Evolutionary conservation across 2,113 vertebrate species (phyloP).

Genomic region (Eira barbara): DNA sequence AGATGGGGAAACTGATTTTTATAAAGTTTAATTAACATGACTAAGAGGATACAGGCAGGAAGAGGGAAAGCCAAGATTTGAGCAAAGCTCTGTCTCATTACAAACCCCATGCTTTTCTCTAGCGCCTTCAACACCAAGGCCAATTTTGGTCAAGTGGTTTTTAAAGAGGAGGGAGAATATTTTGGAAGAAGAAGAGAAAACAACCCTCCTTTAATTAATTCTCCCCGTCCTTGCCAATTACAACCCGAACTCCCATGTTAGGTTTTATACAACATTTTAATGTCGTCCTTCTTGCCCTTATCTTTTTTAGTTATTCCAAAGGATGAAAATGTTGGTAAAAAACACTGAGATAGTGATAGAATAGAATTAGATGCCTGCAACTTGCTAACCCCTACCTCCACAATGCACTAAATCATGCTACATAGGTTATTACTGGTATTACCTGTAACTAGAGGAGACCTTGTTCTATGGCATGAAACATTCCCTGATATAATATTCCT

Average conservation of each 20-base stretch:
- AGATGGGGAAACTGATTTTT: background rate
- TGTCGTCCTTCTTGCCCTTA: background rate
- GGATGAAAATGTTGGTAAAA: background rate
- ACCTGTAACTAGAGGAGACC: background rate
- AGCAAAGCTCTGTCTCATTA: background rate
- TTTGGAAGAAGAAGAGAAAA: background rate
- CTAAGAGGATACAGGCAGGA: background rate
- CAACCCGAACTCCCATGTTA: background rate
- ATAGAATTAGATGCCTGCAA: background rate
- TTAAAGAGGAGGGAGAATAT: background rate
- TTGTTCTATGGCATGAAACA: background rate
- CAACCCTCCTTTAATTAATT: background rate
- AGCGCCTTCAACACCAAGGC: background rate
- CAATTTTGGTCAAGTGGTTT: background rate
- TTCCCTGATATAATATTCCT: background rate
- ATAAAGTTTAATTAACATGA: background rate
- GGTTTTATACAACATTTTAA: background rate
- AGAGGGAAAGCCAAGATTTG: background rate
- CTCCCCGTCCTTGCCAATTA: background rate
- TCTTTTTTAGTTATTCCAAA: conserved; percentile 19
- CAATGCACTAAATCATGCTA: background rate
- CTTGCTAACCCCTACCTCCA: background rate
- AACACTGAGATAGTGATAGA: background rate
- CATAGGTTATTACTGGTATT: background rate
- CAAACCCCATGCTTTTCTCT: background rate